Base-by-base conservation (phyloP, 2,797 vertebrate genomes). In the Telmatherina bonti region DNA sequence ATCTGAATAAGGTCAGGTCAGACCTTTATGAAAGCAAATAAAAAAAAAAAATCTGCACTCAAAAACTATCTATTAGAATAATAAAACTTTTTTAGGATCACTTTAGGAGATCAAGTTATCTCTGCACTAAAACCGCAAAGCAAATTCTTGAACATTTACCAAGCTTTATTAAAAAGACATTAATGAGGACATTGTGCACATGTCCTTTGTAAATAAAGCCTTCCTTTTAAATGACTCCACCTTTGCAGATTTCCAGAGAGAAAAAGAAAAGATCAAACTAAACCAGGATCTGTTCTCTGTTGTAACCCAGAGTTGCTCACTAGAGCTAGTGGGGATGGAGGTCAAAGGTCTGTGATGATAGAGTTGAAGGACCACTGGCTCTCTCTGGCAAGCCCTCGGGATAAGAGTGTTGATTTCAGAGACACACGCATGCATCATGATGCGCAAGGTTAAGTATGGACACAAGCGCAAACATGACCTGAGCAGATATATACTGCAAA, bases 271-370 rank as follows among this genome's bases (percentile, higher is more conserved):
- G 18, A 72, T 24, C 41, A 51, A 57, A 53, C 47, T 31, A 7
- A 20, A 31, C 31, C 61, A 74, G 60, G 35, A 29, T 58, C 7
- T 49, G 20, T 30, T 56, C 47, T 62, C 54, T 38, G 59, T 65
- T n/a, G 49, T 49, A 76, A 72, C 76, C 61, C 59, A 68, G 65
- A 74, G 59, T 72, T 69, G 59, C 62, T 31, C 33, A 31, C 55
- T 20, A 6, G n/a, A 45, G 52, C 41, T 54, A 36, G 18, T 18
- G 3, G 71, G 7, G 0, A 22, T 24, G 55, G 57, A 79, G 79
- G 75, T 84, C 77, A 79, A 45, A 79, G 79, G 67, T 74, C 71
- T 63, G 47, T 2, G 45, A 45, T 57, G 65, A 78, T 22, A 12
- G 53, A 64, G n/a, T 61, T 27, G 56, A 52, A 64, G 26, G 71